Percentiles rank a stretch among this genome's conserved stretches.
Conservation (phyloP, 2,797 vertebrate genomes). For the Lutjanus argentimaculatus region DNA sequence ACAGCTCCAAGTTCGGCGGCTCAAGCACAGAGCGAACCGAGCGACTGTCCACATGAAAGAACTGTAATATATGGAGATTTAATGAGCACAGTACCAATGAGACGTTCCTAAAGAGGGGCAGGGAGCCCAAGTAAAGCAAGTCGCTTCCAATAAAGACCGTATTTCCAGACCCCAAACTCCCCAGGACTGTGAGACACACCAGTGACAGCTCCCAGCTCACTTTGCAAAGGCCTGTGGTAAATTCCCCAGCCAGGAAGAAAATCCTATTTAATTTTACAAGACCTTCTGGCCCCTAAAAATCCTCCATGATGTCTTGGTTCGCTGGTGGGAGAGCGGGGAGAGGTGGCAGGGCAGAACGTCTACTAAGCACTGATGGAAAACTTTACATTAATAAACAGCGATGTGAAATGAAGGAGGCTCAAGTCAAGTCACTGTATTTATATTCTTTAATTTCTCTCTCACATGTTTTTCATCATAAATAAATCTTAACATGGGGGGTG, state of each 20-base stretch:
- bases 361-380: constrained; percentile 51
- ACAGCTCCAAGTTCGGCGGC: constrained; percentile 32
- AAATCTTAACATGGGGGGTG: neutral
- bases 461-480: constrained; percentile 6
- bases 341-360: constrained; percentile 54
- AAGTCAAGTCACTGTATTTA: neutral
- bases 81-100: constrained; percentile 75
- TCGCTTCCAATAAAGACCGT: constrained; percentile 76
- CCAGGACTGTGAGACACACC: constrained; percentile 72
- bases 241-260: constrained; percentile 83
- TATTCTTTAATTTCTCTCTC: constrained; percentile 16
- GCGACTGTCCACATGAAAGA: constrained; percentile 75
- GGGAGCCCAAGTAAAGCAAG: constrained; percentile 77
- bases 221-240: constrained; percentile 82
- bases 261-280: constrained; percentile 88
- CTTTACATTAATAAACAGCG: constrained; percentile 50
- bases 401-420: constrained; percentile 39
- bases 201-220: constrained; percentile 80
- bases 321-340: constrained; percentile 50
- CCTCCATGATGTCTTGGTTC: constrained; percentile 76
- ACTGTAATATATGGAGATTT: constrained; percentile 74
- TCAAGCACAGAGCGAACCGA: constrained; percentile 37
- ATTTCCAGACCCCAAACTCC: constrained; percentile 77
- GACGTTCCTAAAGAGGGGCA: constrained; percentile 74
- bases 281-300: constrained; percentile 80